Evolutionary conservation across 1,140 invertebrate genomes (phyloP).

Genomic region (Bombus affinis): DNA sequence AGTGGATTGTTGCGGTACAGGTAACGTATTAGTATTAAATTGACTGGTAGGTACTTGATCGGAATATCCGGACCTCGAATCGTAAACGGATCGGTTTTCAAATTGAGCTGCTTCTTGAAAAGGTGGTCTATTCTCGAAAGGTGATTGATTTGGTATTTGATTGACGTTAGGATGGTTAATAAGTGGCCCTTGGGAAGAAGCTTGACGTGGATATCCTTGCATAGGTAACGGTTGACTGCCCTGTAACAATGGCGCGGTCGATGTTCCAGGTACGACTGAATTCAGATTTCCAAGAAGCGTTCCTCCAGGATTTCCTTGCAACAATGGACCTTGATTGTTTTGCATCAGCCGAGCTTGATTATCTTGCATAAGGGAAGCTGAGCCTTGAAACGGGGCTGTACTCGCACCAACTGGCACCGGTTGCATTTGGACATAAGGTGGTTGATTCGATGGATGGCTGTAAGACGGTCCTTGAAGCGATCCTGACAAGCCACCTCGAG

Average conservation of each 20-base stretch:
- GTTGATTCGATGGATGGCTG: constrained; percentile 71
- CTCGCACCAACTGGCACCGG: neutral
- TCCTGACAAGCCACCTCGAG: constrained; percentile 53
- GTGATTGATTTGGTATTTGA: constrained; percentile 64
- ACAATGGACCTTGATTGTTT: constrained; percentile 64
- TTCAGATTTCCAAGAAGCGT: constrained; percentile 64
- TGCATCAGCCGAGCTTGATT: constrained; percentile 58
- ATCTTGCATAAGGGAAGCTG: constrained; percentile 47
- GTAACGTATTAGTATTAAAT: constrained; percentile 64
- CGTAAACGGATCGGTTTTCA: constrained; percentile 67
- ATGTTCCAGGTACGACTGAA: constrained; percentile 43
- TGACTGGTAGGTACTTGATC: constrained; percentile 66
- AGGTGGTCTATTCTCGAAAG: constrained; percentile 72
- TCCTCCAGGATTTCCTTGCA: constrained; percentile 65
- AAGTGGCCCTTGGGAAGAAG: constrained; percentile 60
- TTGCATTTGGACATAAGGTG: constrained; percentile 64
- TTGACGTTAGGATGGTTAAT: constrained; percentile 61
- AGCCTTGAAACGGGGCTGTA: constrained; percentile 50
- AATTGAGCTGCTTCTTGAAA: constrained; percentile 70
- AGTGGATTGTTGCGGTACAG: constrained; percentile 58
- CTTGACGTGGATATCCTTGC: constrained; percentile 62
- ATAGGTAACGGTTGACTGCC: constrained; percentile 64
- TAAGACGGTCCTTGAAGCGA: constrained; percentile 59
- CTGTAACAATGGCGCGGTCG: constrained; percentile 54
- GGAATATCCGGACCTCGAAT: constrained; percentile 68